Base-by-base conservation (phyloP, 2,888 invertebrate species). In the Drosophila paranaensis region DNA sequence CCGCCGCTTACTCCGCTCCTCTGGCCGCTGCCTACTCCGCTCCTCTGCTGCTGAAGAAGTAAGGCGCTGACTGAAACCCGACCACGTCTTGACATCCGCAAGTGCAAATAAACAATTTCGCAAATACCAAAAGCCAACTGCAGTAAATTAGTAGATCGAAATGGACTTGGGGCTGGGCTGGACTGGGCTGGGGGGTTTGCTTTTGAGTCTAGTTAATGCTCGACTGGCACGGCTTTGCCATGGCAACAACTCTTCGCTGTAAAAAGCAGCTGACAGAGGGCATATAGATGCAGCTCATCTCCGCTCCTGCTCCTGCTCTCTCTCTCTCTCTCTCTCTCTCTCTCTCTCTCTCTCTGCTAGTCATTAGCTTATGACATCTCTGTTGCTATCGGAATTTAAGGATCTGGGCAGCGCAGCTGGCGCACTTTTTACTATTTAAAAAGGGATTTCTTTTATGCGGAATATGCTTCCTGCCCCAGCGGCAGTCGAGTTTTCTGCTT, bases 381-480 rank as follows among this genome's bases (percentile, higher is more conserved):
- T 10, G 33, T 14, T 45, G 65, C 45, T 46, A 83, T 85, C 89
- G 82, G 72, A 79, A 79, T 71, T 57, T 64, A 65, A 79, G 74
- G 79, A 84, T 81, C 87, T 83, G 55, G 58, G 48, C 45, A 35
- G 45, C 46, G 63, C 74, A 74, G 58, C 79, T 81, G 77, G 63
- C 54, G 56, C 72, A 70, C 66, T 89, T 89, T 78, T 76, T 73
- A 77, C 33, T 50, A 50, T 50, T 89, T 88, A 88, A 88, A 85
- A 75, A 88, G 75, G 86, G 86, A 86, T 88, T 86, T 89, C 82
- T 80, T 89, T 77, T 82, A 71, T 85, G 82, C 85, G 81, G 82
- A 86, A 89, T 86, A 88, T 88, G 90, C 81, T 86, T 68, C 62
- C 65, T 78, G 60, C 54, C 62, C 71, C 62, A 67, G 60, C 73